phyloP scores from a whole-genome alignment of 1,140 invertebrate genomes.

The Diploscapter pachys region DNA sequence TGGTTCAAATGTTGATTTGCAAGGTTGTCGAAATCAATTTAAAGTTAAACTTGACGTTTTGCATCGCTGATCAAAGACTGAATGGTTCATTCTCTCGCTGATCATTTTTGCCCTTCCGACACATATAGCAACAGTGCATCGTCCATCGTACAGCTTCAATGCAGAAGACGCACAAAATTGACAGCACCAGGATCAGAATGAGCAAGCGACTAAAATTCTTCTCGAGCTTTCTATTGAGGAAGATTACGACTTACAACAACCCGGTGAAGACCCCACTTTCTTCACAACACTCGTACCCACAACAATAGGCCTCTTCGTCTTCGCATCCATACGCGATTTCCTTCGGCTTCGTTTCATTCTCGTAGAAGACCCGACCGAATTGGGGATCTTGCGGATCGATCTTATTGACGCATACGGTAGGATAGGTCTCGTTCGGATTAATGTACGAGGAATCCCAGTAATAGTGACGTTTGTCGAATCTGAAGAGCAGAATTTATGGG shows the following conservation, averaged over 20 bases:
- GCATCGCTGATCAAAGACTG: too few relatives aligned
- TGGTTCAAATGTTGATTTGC: too few relatives aligned
- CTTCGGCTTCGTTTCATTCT: conserved; percentile 10
- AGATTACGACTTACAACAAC: conserved; percentile 17
- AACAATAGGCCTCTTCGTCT: conserved; percentile 1
- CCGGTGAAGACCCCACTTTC: conserved; percentile 8
- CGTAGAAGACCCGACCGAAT: conserved; percentile 18
- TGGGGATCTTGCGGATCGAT: conserved; percentile 22
- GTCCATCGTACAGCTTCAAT: conserved; percentile 12
- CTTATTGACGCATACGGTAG: conserved; percentile 13
- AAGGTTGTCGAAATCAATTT: too few relatives aligned
- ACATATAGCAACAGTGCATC: conserved; percentile 7
- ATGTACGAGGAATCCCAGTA: conserved; percentile 24
- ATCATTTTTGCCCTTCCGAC: too few relatives aligned
- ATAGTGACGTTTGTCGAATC: neutral
- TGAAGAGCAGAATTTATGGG: neutral
- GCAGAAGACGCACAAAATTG: conserved; percentile 4
- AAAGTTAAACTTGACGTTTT: too few relatives aligned
- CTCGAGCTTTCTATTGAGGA: neutral
- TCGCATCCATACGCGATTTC: conserved; percentile 18
- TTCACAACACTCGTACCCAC: conserved; percentile 20
- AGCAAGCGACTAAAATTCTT: conserved; percentile 8
- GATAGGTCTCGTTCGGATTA: neutral
- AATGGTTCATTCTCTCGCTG: too few relatives aligned
- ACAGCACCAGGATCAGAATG: conserved; percentile 12